Base-by-base conservation (phyloP, 1,140 invertebrate species). In the Halyomorpha halys region DNA sequence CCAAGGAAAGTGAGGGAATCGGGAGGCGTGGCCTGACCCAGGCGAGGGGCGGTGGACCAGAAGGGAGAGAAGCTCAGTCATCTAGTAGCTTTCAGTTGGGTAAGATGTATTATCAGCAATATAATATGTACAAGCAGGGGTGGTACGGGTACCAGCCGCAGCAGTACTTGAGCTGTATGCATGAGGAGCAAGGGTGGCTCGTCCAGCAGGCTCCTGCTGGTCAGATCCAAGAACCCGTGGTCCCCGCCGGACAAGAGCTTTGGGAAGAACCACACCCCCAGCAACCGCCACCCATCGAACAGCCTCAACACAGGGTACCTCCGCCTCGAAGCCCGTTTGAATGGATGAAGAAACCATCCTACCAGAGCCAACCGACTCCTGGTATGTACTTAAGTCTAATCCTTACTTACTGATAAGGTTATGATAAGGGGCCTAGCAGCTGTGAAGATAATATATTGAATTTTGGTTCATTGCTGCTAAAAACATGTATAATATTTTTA, bases 281-380 rank as follows among this genome's bases (percentile, higher is more conserved):
- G 53, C 44, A 49, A 23, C 59, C 59, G 6, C 59, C 27, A 13
- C 53, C 53, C 15, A 44, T 45, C 45, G 63, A 64, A 8, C 61
- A 62, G 59, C 44, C 44, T n/a, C 51, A 49, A 15, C 62, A 67
- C 21, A 21, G 81, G 71, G 86, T 88, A 16, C 77, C 82, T 9
- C 82, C 84, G 2, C 81, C 82, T 16, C 78, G 86, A 16, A 88
- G 86, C 61, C 90, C 89, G 0, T 92, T 83, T 72, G 89, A 91
- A 68, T 94, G 90, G 90, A 92, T 94, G 83, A 91, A 88, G 72
- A 91, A 89, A 73, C 84, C 86, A 0, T 84, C 86, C 13, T 91
- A 91, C 73, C 87, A 90, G 72, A 83, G 76, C 54, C 86, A 89
- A 71, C 85, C 86, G 0, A 88, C 86, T 76, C 86, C 87, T 75